Evolutionary conservation across 2,797 vertebrate species (phyloP).

Genomic region (Sparus aurata): DNA sequence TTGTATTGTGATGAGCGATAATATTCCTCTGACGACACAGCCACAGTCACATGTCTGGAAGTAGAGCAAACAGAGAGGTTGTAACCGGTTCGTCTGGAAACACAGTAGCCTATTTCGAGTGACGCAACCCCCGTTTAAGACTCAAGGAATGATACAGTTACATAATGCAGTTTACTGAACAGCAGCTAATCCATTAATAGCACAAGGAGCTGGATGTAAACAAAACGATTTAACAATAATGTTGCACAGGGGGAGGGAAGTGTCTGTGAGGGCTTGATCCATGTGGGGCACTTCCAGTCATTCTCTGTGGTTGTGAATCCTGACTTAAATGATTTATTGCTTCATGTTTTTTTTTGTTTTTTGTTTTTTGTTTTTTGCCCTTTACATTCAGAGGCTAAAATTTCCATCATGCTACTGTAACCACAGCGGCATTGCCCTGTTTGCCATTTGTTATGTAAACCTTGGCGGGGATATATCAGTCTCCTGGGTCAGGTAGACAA

Average conservation of each 20-base stretch:
- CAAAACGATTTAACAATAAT: constrained; percentile 39
- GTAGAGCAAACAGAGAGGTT: constrained; percentile 64
- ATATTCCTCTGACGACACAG: constrained; percentile 37
- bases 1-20: constrained; percentile 27
- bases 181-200: constrained; percentile 61
- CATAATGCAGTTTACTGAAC: constrained; percentile 64
- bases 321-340: neutral
- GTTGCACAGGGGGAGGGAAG: constrained; percentile 1
- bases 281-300: neutral
- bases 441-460: constrained; percentile 81
- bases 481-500: constrained; percentile 74
- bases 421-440: constrained; percentile 47
- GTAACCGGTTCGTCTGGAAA: constrained; percentile 80
- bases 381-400: constrained; percentile 23
- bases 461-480: constrained; percentile 63
- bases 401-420: constrained; percentile 34
- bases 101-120: constrained; percentile 71
- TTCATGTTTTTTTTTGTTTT: neutral
- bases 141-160: constrained; percentile 62
- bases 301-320: neutral
- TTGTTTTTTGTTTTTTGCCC: neutral
- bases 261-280: constrained; percentile 20
- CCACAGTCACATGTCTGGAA: constrained; percentile 64
- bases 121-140: constrained; percentile 58
- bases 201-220: constrained; percentile 56